phyloP scores from a whole-genome alignment of 35 echinoderm and acorn worm species.

The Heliocidaris erythrogramma region DNA sequence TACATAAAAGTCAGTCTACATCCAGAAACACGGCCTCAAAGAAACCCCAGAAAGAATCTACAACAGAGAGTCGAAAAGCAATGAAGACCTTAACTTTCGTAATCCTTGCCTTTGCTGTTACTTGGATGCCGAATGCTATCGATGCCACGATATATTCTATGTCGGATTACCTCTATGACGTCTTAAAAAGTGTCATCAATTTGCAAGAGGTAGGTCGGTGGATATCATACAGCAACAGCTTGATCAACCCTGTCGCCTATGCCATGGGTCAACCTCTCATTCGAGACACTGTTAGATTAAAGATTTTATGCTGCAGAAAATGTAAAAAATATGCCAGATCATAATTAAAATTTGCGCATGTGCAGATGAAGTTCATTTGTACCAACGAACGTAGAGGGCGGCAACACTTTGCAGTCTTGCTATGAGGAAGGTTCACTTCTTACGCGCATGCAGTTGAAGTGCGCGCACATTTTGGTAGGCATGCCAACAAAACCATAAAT shows the following conservation, averaged over 20 bases:
- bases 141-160: neutral
- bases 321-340: too few species aligned
- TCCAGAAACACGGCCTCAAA: neutral
- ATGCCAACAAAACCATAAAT: too few species aligned
- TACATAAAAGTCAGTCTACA: neutral
- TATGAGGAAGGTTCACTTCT: too few species aligned
- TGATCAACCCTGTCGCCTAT: slow-evolving; percentile 22
- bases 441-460: too few species aligned
- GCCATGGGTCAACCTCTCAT: slow-evolving; percentile 28
- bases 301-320: neutral
- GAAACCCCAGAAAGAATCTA: neutral
- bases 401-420: too few species aligned
- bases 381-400: too few species aligned
- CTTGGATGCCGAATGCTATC: neutral
- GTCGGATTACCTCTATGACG: neutral
- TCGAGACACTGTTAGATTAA: neutral
- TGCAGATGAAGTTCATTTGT: too few species aligned
- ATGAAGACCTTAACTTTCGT: neutral
- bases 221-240: slow-evolving; percentile 21
- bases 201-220: neutral
- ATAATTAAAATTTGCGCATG: too few species aligned
- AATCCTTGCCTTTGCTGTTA: neutral
- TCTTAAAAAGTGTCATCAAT: neutral
- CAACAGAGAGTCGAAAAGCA: neutral
- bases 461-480: too few species aligned